Evolutionary conservation across 2,888 invertebrate species (phyloP), one percentile per base, ranked within the genome.

Genomic region (Epinotia ramella): DNA sequence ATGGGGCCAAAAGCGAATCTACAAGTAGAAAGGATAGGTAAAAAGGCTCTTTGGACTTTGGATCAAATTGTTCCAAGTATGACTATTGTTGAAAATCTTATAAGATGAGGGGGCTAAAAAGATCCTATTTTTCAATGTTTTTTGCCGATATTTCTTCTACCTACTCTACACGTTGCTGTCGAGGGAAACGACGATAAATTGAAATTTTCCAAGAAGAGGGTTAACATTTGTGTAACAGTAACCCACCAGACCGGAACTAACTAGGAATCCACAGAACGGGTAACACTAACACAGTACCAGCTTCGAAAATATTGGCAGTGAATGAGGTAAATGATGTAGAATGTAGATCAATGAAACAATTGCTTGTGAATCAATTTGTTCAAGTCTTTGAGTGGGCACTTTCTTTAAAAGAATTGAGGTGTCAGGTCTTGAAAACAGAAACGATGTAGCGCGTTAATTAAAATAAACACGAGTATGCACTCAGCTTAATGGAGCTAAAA

Each of bases 1-100:
- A 75, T 33, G 16, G 62, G 62, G 73, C 67, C 67, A 73, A 73
- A 24, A 20, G n/a, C 24, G 69, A n/a, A 59, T 44, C 28, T 46
- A 69, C 59, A 69, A 69, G 59, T 68, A 59, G 67, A 33, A 56
- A 18, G 3, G 13, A 68, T 13, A 57, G 33, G 49, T 49, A 13
- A 16, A 16, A 49, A 49, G 49, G 16, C 49, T 49, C 16, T 13
- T 49, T 49, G 49, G 9, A 12, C 49, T 49, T 16, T 12, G 6
- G 33, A 7, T 33, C 33, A 33, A 33, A 33, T 33, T 28, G 24
- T 28, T 33, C 33, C 33, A 33, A 33, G 33, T 33, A 0, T 33
- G 7, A 33, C 6, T 33, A 33, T 7, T 33, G 33, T 33, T 33
- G 33, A 33, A 4, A 33, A 33, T 33, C 4, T 33, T 33, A 33